Evolutionary conservation across 2,888 invertebrate genomes (phyloP).

Genomic region (Habrosyne pyritoides): DNA sequence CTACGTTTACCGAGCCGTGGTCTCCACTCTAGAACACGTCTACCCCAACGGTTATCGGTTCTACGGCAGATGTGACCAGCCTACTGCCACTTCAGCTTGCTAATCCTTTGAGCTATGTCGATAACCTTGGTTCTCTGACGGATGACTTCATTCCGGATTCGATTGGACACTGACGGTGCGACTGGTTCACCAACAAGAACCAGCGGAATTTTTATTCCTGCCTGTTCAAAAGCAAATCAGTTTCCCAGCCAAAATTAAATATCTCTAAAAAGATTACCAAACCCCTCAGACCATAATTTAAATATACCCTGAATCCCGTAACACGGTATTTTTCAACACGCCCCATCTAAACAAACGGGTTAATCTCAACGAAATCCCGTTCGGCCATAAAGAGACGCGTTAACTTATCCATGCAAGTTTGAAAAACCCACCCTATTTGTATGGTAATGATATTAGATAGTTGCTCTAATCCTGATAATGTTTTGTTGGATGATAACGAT

Average conservation of each 20-base stretch:
- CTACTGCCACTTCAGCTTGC: too few relatives aligned
- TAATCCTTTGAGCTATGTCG: too few relatives aligned
- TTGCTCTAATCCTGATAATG: constrained; percentile 35
- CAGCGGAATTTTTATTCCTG: too few relatives aligned
- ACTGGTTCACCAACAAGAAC: too few relatives aligned
- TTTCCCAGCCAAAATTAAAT: background rate
- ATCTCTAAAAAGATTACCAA: background rate
- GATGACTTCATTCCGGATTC: too few relatives aligned
- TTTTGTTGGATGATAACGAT: background rate
- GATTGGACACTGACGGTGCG: too few relatives aligned
- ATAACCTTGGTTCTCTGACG: too few relatives aligned
- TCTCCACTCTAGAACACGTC: too few relatives aligned
- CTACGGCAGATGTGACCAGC: too few relatives aligned
- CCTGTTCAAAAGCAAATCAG: background rate
- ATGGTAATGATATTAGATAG: constrained; percentile 56
- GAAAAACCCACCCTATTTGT: constrained; percentile 54
- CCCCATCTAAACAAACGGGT: constrained; percentile 27
- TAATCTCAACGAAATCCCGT: constrained; percentile 32
- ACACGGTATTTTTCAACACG: constrained; percentile 14
- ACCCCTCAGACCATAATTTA: constrained; percentile 3
- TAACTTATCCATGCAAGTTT: constrained; percentile 31
- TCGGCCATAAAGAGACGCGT: constrained; percentile 26
- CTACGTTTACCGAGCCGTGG: too few relatives aligned
- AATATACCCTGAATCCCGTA: constrained; percentile 5
- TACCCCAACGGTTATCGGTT: too few relatives aligned